These are phyloP conservation scores for Nasonia giraulti DNA, from an alignment of 1,140 invertebrate species.

Conservation along the genomic window DNA sequence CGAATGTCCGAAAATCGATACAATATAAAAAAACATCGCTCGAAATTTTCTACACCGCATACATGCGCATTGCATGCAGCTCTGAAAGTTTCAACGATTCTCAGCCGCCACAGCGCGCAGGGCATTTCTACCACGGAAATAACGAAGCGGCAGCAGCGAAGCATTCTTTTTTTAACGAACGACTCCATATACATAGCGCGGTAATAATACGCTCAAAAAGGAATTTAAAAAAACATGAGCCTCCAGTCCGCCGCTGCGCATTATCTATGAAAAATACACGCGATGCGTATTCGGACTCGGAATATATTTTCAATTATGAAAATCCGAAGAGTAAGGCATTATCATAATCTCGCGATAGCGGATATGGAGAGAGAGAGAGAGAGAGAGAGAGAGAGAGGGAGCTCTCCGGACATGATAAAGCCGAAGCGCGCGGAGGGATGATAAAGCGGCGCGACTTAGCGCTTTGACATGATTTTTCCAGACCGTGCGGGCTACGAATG, in stretches of 20 bases:
- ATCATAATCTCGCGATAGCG: conserved; percentile 31
- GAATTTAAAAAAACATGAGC: not conserved
- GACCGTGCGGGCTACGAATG: not conserved
- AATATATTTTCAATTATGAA: conserved; percentile 32
- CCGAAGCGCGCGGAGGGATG: not conserved
- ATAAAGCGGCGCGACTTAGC: conserved; percentile 40
- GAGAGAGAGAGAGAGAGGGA: too few species aligned
- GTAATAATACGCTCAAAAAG: not conserved
- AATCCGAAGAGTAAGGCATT: conserved; percentile 33
- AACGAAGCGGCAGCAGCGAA: too few species aligned
- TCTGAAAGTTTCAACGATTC: too few species aligned
- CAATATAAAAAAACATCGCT: too few species aligned
- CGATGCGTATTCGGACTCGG: not conserved
- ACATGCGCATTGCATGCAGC: too few species aligned
- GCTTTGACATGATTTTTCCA: conserved; percentile 41
- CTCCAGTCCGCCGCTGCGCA: not conserved
- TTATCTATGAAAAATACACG: not conserved
- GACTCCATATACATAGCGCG: too few species aligned
- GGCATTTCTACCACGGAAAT: too few species aligned
- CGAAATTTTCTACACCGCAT: too few species aligned
- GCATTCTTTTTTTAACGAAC: not conserved
- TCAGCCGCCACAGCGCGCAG: too few species aligned
- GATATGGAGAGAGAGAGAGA: not conserved
- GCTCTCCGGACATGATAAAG: conserved; percentile 25
- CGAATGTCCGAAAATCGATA: too few species aligned